Evolutionary conservation across 2,888 invertebrate genomes (phyloP).

Genomic region (Agriopis aurantiaria): DNA sequence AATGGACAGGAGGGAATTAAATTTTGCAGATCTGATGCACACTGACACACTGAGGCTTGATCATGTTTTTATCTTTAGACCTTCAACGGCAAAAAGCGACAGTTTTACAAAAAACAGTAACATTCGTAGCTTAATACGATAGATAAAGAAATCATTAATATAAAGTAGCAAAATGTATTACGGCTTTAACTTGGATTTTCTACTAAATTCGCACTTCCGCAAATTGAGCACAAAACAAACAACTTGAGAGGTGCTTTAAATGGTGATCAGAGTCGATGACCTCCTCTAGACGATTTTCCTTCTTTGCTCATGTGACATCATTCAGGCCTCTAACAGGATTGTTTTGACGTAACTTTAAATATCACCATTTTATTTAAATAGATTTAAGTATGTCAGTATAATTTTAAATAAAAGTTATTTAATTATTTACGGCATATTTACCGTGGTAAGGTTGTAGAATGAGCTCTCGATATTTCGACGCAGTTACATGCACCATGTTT

Average conservation of each 20-base stretch:
- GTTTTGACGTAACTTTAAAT: constrained; percentile 4
- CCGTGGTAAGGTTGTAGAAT: too few relatives aligned
- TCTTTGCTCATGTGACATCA: constrained; percentile 64
- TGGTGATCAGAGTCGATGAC: constrained; percentile 29
- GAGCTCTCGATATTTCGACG: too few relatives aligned
- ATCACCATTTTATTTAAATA: not conserved
- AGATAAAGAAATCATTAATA: not conserved
- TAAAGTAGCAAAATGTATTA: not conserved
- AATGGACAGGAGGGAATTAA: too few relatives aligned
- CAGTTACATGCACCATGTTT: too few relatives aligned
- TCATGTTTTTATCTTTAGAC: too few relatives aligned
- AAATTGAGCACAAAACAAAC: constrained; percentile 19
- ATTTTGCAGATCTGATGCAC: too few relatives aligned
- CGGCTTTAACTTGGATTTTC: constrained; percentile 4
- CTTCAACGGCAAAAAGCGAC: too few relatives aligned
- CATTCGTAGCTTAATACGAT: too few relatives aligned
- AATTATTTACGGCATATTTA: too few relatives aligned
- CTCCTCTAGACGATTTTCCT: constrained; percentile 64
- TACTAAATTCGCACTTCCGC: constrained; percentile 26
- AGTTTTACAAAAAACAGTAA: too few relatives aligned
- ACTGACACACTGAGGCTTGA: too few relatives aligned
- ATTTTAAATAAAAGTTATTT: too few relatives aligned
- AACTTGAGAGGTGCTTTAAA: constrained; percentile 19
- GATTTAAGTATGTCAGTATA: not conserved
- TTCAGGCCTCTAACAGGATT: constrained; percentile 21